phyloP scores from a whole-genome alignment of 2,797 vertebrate species.

The Argyrosomus regius region DNA sequence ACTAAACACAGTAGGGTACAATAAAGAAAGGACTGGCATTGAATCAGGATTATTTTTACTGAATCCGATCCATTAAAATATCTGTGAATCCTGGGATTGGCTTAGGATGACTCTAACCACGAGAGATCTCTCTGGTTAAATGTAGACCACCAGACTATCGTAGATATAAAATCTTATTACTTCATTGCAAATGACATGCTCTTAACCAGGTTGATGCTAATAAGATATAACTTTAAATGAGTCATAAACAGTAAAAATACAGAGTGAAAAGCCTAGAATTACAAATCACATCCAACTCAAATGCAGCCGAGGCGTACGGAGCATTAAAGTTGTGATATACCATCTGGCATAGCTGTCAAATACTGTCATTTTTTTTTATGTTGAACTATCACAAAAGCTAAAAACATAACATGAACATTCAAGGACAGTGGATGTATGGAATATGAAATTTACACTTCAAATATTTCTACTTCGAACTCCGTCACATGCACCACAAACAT shows the following conservation, averaged over 20 bases:
- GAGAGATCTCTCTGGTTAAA: background rate
- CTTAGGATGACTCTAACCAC: background rate
- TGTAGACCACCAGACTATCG: background rate
- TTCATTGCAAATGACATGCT: too few species aligned
- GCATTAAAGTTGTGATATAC: background rate
- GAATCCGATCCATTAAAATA: background rate
- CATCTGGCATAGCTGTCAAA: background rate
- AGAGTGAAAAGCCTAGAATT: background rate
- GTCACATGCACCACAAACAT: background rate
- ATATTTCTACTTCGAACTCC: background rate
- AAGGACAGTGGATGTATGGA: background rate
- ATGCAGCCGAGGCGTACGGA: background rate
- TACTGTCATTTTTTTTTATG: background rate
- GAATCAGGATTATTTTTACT: background rate
- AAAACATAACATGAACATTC: background rate
- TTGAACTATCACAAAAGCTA: background rate
- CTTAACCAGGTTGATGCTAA: background rate
- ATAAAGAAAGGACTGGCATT: background rate
- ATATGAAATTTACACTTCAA: background rate
- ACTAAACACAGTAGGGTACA: background rate
- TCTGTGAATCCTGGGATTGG: background rate
- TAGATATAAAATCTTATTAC: too few species aligned
- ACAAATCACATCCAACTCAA: background rate
- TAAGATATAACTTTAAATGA: background rate
- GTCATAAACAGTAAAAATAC: background rate